These are phyloP conservation scores for Apteryx owenii DNA, from an alignment of 2,113 vertebrate species.

Conservation along the genomic window DNA sequence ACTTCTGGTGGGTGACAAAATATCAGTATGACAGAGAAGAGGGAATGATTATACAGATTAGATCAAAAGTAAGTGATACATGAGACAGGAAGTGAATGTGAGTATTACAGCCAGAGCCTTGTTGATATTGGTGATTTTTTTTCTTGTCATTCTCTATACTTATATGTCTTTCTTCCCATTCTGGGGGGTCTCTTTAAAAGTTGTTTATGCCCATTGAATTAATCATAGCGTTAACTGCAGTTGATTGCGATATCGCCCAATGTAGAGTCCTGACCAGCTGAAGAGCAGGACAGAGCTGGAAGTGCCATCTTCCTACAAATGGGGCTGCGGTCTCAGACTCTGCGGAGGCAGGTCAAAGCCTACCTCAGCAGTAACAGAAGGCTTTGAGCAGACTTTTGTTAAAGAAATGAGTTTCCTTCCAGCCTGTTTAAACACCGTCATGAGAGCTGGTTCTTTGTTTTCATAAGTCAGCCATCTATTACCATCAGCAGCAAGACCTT, in stretches of 20 bases:
- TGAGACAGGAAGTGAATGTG: not conserved
- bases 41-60: not conserved
- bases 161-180: not conserved
- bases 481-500: not conserved
- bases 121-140: not conserved
- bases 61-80: not conserved
- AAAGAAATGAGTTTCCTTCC: not conserved
- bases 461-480: not conserved
- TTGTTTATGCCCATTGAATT: not conserved
- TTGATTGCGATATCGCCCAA: not conserved
- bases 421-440: not conserved
- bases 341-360: not conserved
- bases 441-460: not conserved
- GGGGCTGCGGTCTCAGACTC: not conserved
- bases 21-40: not conserved
- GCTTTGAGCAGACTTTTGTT: not conserved
- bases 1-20: conserved; percentile 3
- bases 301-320: not conserved
- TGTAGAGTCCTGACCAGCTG: not conserved
- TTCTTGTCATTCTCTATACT: not conserved
- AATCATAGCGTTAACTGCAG: not conserved
- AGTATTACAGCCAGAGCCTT: not conserved
- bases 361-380: not conserved
- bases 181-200: not conserved
- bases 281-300: not conserved